These are phyloP conservation scores for Ammodytes dubius DNA, from an alignment of 2,113 vertebrate genomes.

Conservation along the genomic window DNA sequence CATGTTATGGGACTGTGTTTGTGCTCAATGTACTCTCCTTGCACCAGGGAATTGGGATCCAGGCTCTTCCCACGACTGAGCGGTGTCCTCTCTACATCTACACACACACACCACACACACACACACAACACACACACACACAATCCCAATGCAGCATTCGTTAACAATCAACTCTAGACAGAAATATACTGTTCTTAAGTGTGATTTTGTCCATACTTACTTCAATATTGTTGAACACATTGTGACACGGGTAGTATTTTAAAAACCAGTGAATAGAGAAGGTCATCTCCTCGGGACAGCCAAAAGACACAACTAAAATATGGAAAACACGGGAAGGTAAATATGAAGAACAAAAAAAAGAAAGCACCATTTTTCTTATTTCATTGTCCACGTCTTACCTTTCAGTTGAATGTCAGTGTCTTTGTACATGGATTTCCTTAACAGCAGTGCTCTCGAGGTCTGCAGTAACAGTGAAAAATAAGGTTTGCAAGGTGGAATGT, in stretches of 20 bases:
- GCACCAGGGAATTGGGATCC: constrained; percentile 77
- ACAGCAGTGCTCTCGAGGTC: constrained; percentile 86
- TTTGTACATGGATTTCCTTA: constrained; percentile 90
- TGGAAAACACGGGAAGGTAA: constrained; percentile 7
- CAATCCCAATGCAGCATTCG: constrained; percentile 6
- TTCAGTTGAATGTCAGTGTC: constrained; percentile 87
- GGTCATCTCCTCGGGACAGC: constrained; percentile 81
- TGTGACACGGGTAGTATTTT: constrained; percentile 89
- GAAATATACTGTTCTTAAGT: background rate
- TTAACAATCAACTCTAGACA: background rate
- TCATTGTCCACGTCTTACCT: constrained; percentile 76
- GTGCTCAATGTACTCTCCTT: constrained; percentile 86
- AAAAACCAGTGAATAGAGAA: constrained; percentile 88
- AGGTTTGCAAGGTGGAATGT: background rate
- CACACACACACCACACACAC: constrained; percentile 35
- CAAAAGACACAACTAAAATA: constrained; percentile 83
- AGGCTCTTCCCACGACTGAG: constrained; percentile 68
- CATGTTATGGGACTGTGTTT: constrained; percentile 80
- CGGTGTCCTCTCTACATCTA: constrained; percentile 80
- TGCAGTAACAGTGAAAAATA: constrained; percentile 58
- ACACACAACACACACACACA: constrained; percentile 44
- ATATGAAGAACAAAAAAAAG: background rate
- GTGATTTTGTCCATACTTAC: constrained; percentile 78
- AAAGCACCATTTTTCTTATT: background rate
- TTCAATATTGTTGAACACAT: constrained; percentile 86